Evolutionary conservation across 2,797 vertebrate genomes (phyloP), one percentile per base, ranked within the genome.

Genomic region (Typhlichthys eigenmanni): DNA sequence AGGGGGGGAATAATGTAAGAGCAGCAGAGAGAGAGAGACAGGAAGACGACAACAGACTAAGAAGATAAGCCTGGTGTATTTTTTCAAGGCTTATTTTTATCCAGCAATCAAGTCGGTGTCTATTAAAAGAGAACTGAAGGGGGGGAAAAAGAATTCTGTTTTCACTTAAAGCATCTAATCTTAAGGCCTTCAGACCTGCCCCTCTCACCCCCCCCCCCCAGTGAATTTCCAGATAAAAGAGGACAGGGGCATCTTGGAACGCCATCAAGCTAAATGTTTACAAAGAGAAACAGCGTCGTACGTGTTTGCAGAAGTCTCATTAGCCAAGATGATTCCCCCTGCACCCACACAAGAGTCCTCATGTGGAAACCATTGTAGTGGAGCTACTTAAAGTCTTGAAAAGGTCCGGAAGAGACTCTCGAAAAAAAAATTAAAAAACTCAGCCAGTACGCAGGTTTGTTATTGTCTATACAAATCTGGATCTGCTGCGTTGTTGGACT

Each of bases 201-300:
- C 10, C 55, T 12, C 24, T 69, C 64, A 46, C 69, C 2, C 62
- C 62, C 65, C 8, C 62, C 69, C 2, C 69, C 2, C 62, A 71
- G 70, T 57, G 54, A 74, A 76, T 82, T 74, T 79, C 62, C 68
- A 84, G 85, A 91, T 89, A 69, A 91, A 91, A 83, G 64, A 0
- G 60, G 64, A 68, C 54, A 54, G 79, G 82, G 84, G 75, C 76
- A 87, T 88, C 87, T 84, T 81, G 81, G 82, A 80, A 80, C 87
- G 83, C 84, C 87, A 89, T 88, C 88, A 77, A 85, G 81, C 81
- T 80, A 79, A 88, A 87, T 88, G 88, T 90, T 90, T 88, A 87
- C 83, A 86, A 86, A 91, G 78, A 78, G 76, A 74, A 60, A 24
- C 74, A 84, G 66, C 77, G 75, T 75, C 72, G 68, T 78, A 58